Conservation (phyloP, 2,888 invertebrate species). For the Ptychoptera albimana region DNA sequence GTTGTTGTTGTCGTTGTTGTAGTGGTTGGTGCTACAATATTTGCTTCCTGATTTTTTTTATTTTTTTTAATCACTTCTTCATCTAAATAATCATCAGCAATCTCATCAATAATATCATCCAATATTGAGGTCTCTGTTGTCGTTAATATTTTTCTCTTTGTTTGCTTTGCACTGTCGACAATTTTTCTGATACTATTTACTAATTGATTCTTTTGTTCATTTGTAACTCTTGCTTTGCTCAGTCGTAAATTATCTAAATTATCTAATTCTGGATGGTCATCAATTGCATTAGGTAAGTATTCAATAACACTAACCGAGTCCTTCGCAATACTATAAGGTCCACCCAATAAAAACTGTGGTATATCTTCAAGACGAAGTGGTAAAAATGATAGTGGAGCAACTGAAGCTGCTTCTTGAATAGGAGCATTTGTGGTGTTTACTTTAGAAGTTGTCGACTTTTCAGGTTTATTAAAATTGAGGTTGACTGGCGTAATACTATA, state of each 20-base stretch:
- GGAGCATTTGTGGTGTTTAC: too few relatives aligned
- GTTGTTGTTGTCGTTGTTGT: too few relatives aligned
- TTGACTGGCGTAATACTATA: not conserved
- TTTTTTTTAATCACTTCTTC: not conserved
- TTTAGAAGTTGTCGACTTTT: too few relatives aligned
- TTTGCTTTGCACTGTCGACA: conserved; percentile 5
- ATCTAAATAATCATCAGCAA: not conserved
- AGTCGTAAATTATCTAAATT: not conserved
- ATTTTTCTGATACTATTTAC: conserved; percentile 6
- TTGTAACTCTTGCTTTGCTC: not conserved
- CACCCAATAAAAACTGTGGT: too few relatives aligned
- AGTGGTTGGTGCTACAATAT: too few relatives aligned
- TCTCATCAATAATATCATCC: not conserved
- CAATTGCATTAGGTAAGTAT: not conserved
- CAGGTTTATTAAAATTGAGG: too few relatives aligned
- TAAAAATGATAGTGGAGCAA: too few relatives aligned
- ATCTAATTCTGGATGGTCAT: not conserved
- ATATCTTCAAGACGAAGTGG: too few relatives aligned
- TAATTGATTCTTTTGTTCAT: conserved; percentile 4
- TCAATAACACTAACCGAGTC: not conserved
- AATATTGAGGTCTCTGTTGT: not conserved
- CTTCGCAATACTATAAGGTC: not conserved
- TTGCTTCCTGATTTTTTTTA: too few relatives aligned
- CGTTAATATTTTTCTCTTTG: not conserved
- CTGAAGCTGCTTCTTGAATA: too few relatives aligned